Evolutionary conservation across 2,797 vertebrate species (phyloP), one percentile per base, ranked within the genome.

Genomic region (Lates japonicus): DNA sequence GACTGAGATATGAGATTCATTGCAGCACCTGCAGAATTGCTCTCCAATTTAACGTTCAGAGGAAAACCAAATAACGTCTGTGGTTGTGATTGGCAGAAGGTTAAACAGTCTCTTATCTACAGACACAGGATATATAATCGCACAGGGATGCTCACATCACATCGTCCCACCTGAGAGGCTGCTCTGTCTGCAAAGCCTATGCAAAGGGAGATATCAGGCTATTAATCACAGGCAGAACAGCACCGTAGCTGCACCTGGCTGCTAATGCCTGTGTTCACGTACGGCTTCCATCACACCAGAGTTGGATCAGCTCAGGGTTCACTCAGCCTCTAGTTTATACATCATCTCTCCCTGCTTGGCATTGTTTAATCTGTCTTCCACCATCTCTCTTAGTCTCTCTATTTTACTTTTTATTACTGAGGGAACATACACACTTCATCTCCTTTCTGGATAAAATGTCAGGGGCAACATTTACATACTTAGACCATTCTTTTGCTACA

Each of bases 51-150:
- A 86, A 76, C 31, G 20, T 88, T 86, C 65, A 37, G 74, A 70
- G 31, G 70, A 72, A 90, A 87, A 77, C 66, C 82, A 89, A 89
- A 91, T 74, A 85, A 44, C 14, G 37, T 77, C 60, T 37, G 70
- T 16, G 60, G 61, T 14, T 22, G 78, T 92, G 93, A 94, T 83
- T 93, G 92, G 81, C 89, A 90, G 84, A 51, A 87, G 87, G 90
- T 91, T 93, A 92, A 94, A 91, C 78, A 65, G 78, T 66, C 72
- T 82, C 70, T 93, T 93, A 93, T 93, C 91, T 76, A 76, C 70
- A 64, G 76, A 86, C 66, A 52, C 75, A 87, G 66, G 55, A 70
- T 84, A 76, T 76, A 71, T 85, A 84, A 85, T 90, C 82, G 79
- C 84, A 63, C 52, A 75, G 80, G 77, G 78, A 78, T 12, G 81